Conservation (phyloP, 2,888 invertebrate genomes). For the Dicycla oo region DNA sequence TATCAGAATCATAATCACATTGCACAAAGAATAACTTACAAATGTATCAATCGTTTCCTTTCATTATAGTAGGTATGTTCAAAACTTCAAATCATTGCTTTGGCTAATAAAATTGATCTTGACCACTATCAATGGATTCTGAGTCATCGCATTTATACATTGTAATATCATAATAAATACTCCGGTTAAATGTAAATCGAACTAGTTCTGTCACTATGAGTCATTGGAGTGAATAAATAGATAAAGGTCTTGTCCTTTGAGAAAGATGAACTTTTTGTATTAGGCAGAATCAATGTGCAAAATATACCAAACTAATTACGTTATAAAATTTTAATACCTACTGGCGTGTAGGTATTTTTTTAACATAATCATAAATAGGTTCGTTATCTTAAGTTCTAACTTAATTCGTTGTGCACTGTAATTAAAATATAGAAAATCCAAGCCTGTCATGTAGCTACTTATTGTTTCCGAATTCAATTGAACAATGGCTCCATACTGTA, state of each 20-base stretch:
- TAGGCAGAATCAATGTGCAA: not conserved
- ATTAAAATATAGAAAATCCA: not conserved
- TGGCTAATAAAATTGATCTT: slow-evolving; percentile 37
- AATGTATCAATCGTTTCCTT: not conserved
- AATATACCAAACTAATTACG: not conserved
- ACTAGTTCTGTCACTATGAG: slow-evolving; percentile 21
- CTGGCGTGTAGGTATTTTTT: too few relatives aligned
- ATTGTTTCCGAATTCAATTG: slow-evolving; percentile 9
- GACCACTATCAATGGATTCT: slow-evolving; percentile 49
- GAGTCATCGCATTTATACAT: slow-evolving; percentile 53
- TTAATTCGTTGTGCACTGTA: not conserved
- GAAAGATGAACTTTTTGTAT: slow-evolving; percentile 1
- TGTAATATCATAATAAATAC: slow-evolving; percentile 21
- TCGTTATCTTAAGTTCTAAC: not conserved
- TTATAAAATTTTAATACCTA: not conserved
- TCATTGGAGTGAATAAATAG: slow-evolving; percentile 25
- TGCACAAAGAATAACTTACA: not conserved
- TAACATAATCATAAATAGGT: not conserved
- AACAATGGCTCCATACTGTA: slow-evolving; percentile 11
- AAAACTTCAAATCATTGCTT: slow-evolving; percentile 24
- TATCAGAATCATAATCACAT: not conserved
- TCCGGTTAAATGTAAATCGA: slow-evolving; percentile 32
- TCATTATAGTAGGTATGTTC: slow-evolving; percentile 5
- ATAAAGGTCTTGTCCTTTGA: slow-evolving; percentile 1
- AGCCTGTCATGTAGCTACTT: not conserved